Base-by-base conservation (phyloP, 2,113 vertebrate genomes). In the Lampris incognitus region DNA sequence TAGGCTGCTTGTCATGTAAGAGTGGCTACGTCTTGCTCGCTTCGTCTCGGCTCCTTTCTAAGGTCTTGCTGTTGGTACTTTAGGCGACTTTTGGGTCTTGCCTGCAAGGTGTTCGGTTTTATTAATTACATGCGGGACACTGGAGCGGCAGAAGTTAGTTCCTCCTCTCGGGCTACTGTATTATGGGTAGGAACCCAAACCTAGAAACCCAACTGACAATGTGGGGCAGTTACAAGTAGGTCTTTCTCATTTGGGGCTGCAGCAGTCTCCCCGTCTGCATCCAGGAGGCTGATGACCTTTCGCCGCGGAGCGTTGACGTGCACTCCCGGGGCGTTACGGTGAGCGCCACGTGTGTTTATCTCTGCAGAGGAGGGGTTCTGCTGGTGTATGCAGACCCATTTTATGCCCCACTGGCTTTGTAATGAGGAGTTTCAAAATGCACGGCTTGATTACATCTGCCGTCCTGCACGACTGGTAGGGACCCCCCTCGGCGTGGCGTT, bases 331-430 rank as follows among this genome's bases (percentile, higher is more conserved):
- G 66, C 48, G 51, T 66, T 65, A 41, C 41, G 55, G 68, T 63
- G 1, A 50, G 50, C 60, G 73, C 50, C 78, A 77, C 41, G 38
- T 87, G 82, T 77, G 61, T 66, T 75, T 13, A 57, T 50, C 66
- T 71, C 49, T 69, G 49, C 48, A 24, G 44, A 58, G 39, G 52
- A 59, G 13, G 50, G 6, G 5, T 65, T 71, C 39, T 69, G 55
- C 46, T 66, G 56, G 36, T 48, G 39, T 72, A 13, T 73, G 54
- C 24, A 38, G 36, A 3, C 58, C 50, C 73, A 38, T 76, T 75
- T 62, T 56, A 66, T 58, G 59, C 63, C 55, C 56, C 54, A 9
- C 41, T 75, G 60, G 40, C 46, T 77, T 65, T 54, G 67, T 60
- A 52, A 10, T 8, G 13, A 52, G 4, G 9, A 52, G 3, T 52